These are phyloP conservation scores for Turritopsis dohrnii DNA, from an alignment of 30 jellyfish, hydroid and myxozoan genomes.

Conservation along the genomic window DNA sequence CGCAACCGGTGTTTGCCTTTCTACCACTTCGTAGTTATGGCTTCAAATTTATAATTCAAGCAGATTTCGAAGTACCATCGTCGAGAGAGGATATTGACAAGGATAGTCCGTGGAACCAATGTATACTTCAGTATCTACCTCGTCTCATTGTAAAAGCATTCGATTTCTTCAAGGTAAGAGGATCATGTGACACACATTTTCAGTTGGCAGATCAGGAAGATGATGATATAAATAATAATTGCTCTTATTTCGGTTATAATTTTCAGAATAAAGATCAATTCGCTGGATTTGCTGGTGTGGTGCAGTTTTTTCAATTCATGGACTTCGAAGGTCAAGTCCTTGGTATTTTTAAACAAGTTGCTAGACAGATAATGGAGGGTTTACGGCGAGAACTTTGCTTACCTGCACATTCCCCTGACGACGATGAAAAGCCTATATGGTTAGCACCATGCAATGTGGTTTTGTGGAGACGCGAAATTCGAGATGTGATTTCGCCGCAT, in stretches of 20 bases:
- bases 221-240: background rate
- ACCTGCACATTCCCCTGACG: constrained; percentile 30
- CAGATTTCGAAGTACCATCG: constrained; percentile 86
- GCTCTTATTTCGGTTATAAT: background rate
- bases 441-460: constrained; percentile 38
- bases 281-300: constrained; percentile 28
- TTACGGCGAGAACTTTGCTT: constrained; percentile 46
- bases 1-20: constrained; percentile 66
- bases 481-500: constrained; percentile 3
- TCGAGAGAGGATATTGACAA: constrained; percentile 55
- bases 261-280: constrained; percentile 11
- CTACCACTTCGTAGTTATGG: constrained; percentile 83
- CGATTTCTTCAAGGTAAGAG: constrained; percentile 47
- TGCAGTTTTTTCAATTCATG: constrained; percentile 40
- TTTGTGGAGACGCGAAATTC: background rate
- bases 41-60: constrained; percentile 76
- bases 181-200: background rate
- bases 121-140: constrained; percentile 50
- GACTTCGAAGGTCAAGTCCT: constrained; percentile 49
- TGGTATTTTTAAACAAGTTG: constrained; percentile 56
- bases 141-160: constrained; percentile 59
- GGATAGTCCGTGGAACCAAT: constrained; percentile 72
- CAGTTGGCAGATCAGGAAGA: background rate
- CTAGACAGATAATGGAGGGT: constrained; percentile 33
- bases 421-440: constrained; percentile 39